phyloP scores from a whole-genome alignment of 2,113 vertebrate species.

The Ovibos moschatus region DNA sequence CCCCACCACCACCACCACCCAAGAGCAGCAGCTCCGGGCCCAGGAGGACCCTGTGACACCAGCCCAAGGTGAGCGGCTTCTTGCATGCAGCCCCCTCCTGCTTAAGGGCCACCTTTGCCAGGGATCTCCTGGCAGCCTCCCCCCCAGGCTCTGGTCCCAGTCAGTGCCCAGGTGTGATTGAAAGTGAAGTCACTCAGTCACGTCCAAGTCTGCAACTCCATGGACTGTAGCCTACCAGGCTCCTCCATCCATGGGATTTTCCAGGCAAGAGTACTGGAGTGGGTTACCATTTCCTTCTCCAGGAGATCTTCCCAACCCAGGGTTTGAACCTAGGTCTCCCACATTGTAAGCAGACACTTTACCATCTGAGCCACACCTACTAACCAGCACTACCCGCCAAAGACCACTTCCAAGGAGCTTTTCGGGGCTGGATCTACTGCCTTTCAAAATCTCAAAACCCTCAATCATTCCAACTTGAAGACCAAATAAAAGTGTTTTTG shows the following conservation, averaged over 20 bases:
- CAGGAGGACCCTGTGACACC: rapidly evolving
- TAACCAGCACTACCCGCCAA: rapidly evolving
- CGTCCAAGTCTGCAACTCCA: no score
- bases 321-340: no score
- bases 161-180: rapidly evolving
- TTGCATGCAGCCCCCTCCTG: neutral
- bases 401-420: neutral
- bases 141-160: neutral
- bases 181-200: neutral
- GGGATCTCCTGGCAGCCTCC: neutral
- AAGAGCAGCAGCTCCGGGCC: neutral
- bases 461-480: neutral
- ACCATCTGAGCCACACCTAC: rapidly evolving
- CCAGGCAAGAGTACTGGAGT: no score
- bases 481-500: neutral
- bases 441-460: neutral
- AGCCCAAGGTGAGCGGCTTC: neutral
- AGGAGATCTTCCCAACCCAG: no score
- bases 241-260: no score
- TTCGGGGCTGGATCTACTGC: neutral
- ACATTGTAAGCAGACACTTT: no score
- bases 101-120: rapidly evolving
- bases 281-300: no score
- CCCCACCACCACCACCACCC: rapidly evolving
- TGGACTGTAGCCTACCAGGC: no score